Percentiles rank a stretch among this genome's conserved stretches.
Evolutionary conservation across 2,888 invertebrate genomes (phyloP).

Genomic region (Psylliodes chrysocephalus): DNA sequence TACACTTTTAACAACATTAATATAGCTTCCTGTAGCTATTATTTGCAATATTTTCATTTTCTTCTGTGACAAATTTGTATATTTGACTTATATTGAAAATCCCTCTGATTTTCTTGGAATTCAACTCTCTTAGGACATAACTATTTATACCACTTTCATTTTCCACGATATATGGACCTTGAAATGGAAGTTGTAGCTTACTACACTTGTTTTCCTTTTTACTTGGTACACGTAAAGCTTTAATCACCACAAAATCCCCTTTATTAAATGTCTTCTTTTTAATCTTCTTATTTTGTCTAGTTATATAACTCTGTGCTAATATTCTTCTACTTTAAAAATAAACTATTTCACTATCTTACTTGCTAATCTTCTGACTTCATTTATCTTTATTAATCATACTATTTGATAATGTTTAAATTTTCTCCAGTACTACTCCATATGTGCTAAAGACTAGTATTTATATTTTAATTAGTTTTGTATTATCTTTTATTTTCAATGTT

Average conservation of each 20-base stretch:
- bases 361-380: neutral
- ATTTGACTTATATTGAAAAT: no score
- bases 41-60: no score
- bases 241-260: neutral
- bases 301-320: neutral
- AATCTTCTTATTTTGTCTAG: neutral
- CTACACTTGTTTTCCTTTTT: neutral
- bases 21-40: no score
- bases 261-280: neutral
- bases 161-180: neutral
- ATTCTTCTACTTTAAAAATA: no score
- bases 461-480: neutral
- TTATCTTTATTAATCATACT: neutral
- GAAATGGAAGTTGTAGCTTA: neutral
- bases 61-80: no score
- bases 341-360: neutral
- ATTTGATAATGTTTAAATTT: neutral
- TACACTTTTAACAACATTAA: no score
- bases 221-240: neutral
- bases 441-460: neutral
- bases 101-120: no score
- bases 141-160: constrained; percentile 3
- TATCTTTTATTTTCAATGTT: neutral
- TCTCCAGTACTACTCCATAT: neutral
- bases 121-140: neutral